Percentiles rank a stretch among this genome's conserved stretches.
phyloP scores from a whole-genome alignment of 2,113 vertebrate genomes.

The Oreochromis spilurus region DNA sequence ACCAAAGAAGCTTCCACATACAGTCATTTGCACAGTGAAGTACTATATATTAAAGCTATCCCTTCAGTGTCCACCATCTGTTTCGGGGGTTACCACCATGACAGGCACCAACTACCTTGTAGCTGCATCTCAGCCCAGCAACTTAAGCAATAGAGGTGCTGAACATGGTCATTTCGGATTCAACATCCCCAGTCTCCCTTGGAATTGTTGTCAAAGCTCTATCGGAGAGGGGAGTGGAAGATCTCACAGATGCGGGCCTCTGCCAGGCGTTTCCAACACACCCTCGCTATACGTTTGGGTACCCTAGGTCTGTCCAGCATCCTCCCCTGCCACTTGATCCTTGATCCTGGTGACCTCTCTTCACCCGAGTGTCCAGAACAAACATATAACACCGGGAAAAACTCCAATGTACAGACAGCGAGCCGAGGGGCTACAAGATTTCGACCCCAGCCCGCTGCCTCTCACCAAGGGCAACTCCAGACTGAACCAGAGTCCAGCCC shows the following conservation, averaged over 20 bases:
- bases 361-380: background rate
- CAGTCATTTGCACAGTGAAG: background rate
- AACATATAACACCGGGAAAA: background rate
- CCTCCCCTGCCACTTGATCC: background rate
- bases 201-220: background rate
- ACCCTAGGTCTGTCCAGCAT: background rate
- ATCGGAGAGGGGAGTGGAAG: rapidly evolving
- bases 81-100: background rate
- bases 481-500: background rate
- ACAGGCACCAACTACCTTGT: background rate
- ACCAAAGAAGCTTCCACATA: background rate
- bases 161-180: rapidly evolving
- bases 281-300: background rate
- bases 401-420: background rate
- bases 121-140: background rate
- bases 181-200: background rate
- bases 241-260: background rate
- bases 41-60: background rate
- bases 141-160: background rate
- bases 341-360: background rate
- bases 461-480: background rate
- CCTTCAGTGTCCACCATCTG: background rate
- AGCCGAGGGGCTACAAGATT: background rate
- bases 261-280: background rate
- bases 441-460: background rate